Evolutionary conservation across 2,113 vertebrate genomes (phyloP).

Genomic region (Chelonoidis abingdonii): DNA sequence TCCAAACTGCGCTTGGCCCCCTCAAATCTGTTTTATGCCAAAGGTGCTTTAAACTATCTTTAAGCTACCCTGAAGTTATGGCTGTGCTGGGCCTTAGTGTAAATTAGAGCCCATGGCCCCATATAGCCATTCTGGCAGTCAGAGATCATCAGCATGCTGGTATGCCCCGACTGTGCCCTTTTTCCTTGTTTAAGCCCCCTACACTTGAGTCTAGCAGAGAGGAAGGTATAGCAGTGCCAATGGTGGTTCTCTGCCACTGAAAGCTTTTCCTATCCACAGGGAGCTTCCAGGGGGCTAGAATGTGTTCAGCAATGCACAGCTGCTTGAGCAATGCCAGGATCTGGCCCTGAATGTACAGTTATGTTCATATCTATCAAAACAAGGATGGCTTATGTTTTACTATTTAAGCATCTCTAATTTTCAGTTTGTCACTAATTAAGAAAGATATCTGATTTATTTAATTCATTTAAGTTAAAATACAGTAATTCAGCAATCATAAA

Average conservation of each 20-base stretch:
- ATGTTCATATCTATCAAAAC: slow-evolving; percentile 10
- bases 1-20: neutral
- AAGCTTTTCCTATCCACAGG: neutral
- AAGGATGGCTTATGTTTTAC: slow-evolving; percentile 10
- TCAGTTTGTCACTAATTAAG: slow-evolving; percentile 14
- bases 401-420: slow-evolving; percentile 4
- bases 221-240: neutral
- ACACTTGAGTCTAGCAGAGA: neutral
- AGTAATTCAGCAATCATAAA: slow-evolving; percentile 33
- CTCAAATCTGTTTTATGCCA: neutral
- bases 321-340: neutral
- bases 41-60: neutral
- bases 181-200: neutral
- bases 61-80: neutral
- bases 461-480: slow-evolving; percentile 45
- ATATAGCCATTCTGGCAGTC: neutral
- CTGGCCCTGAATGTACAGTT: neutral
- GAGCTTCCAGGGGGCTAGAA: neutral
- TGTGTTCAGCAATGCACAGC: neutral
- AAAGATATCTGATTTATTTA: neutral
- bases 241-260: neutral
- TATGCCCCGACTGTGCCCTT: neutral
- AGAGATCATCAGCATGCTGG: neutral
- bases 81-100: neutral
- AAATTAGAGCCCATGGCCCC: neutral